Evolutionary conservation across 1,140 invertebrate genomes (phyloP), one percentile per base, ranked within the genome.

Genomic region (Schlechtendalia chinensis): DNA sequence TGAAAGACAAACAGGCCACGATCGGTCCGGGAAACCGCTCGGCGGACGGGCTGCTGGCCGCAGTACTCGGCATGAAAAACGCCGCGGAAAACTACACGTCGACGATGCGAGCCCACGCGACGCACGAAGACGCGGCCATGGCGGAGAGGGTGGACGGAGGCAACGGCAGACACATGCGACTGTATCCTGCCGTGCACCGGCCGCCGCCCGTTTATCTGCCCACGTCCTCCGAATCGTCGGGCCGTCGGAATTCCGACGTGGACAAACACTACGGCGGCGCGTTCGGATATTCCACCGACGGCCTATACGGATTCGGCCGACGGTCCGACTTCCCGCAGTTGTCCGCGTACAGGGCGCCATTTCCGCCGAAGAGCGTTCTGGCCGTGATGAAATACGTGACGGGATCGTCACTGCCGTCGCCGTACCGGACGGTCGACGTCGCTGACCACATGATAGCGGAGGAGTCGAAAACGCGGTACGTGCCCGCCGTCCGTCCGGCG

Each of bases 311-410:
- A 19, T 77, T 77, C 32, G 22, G 39, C 39, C 74, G 74, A 4
- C 59, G 54, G 17, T 77, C 74, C 14, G 74, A 77, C 14, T 77
- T 77, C 32, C 74, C 74, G 16, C 74, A 77, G 8, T n/a, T 77
- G 56, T 16, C 56, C 1, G 74, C 74, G 5, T 77, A 77, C 22
- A 27, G 74, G 16, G 75, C 75, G 6, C 75, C 75, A 8, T 79
- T 61, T 22, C 58, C 75, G 0, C 75, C 75, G 16, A 79, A 61
- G 8, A 61, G 75, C 39, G 27, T 79, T 5, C 0, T 79, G 39
- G 39, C 50, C 58, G 75, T 79, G 1, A 79, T 79, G 75, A 79
- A 79, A 16, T 79, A 79, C 58, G 75, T 79, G n/a, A 79, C 75
- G 4, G 75, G 58, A 5, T 1, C 58, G 11, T 39, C 32, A 39